These are phyloP conservation scores for Ramazzottius varieornatus DNA, from an alignment of 2,888 invertebrate genomes.

Conservation along the genomic window DNA sequence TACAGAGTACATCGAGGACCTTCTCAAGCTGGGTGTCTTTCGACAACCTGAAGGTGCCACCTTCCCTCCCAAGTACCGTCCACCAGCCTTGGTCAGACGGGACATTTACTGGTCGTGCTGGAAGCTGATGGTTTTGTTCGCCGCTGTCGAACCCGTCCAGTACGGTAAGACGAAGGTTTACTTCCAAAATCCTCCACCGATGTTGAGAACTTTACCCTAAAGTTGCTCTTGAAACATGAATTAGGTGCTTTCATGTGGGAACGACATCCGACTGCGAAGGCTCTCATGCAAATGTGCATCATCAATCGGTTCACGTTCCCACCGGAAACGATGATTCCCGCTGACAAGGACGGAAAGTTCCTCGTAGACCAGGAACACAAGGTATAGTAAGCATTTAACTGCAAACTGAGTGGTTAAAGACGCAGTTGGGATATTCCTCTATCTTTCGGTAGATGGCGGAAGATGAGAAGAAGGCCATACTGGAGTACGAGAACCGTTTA, in stretches of 20 bases:
- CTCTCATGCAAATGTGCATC: background rate
- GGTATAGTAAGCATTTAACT: background rate
- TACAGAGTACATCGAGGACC: background rate
- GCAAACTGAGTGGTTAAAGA: background rate
- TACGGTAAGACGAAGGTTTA: background rate
- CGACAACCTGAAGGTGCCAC: background rate
- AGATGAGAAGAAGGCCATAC: background rate
- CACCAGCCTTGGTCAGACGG: background rate
- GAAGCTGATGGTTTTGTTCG: background rate
- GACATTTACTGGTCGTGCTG: background rate
- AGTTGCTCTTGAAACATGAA: too few species aligned
- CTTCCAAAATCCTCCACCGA: too few species aligned
- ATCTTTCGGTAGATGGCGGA: background rate
- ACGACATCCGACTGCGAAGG: background rate
- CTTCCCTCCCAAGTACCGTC: conserved; percentile 1
- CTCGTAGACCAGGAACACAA: background rate
- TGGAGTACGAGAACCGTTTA: background rate
- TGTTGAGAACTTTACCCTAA: too few species aligned
- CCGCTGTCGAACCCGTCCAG: background rate
- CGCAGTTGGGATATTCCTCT: background rate
- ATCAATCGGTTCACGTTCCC: background rate
- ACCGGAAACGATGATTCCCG: background rate
- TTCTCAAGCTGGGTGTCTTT: background rate
- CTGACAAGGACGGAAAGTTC: background rate
- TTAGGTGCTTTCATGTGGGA: background rate